Percentiles rank a stretch among this genome's conserved stretches.
These are phyloP conservation scores for Sussaba pulchella DNA, from an alignment of 2,888 invertebrate genomes.

Conservation along the genomic window DNA sequence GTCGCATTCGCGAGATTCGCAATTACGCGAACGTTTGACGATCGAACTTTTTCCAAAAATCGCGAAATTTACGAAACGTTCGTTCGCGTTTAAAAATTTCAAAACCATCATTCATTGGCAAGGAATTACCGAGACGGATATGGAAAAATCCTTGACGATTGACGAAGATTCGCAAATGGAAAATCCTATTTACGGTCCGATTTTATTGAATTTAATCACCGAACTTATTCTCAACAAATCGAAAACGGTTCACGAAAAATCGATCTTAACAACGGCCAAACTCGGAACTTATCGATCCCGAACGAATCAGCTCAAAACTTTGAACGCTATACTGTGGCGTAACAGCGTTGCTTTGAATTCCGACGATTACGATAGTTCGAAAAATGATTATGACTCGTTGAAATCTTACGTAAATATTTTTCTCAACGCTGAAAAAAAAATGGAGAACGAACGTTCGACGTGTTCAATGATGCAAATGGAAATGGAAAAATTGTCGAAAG, in stretches of 20 bases:
- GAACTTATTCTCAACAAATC: conserved; percentile 73
- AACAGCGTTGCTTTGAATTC: conserved; percentile 86
- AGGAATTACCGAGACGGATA: conserved; percentile 50
- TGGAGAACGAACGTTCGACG: conserved; percentile 38
- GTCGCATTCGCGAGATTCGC: conserved; percentile 6
- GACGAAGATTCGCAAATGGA: neutral
- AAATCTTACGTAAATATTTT: conserved; percentile 71
- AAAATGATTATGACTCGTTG: conserved; percentile 74
- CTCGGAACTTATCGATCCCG: conserved; percentile 85
- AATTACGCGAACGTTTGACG: conserved; percentile 68
- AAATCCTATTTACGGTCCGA: conserved; percentile 66
- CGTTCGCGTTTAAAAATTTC: conserved; percentile 71
- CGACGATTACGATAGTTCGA: conserved; percentile 82
- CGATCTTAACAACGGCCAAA: conserved; percentile 80
- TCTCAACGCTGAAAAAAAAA: conserved; percentile 62
- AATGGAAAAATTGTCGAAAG: conserved; percentile 34
- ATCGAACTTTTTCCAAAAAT: conserved; percentile 72
- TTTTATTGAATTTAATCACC: conserved; percentile 72
- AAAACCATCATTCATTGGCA: conserved; percentile 71
- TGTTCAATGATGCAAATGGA: conserved; percentile 33
- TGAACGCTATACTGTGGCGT: conserved; percentile 87
- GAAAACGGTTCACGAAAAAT: conserved; percentile 55
- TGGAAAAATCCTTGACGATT: conserved; percentile 42
- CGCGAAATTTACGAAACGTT: conserved; percentile 69
- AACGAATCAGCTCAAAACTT: conserved; percentile 84